phyloP scores from a whole-genome alignment of 2,888 invertebrate species.

The Flabesymbios commensalis region DNA sequence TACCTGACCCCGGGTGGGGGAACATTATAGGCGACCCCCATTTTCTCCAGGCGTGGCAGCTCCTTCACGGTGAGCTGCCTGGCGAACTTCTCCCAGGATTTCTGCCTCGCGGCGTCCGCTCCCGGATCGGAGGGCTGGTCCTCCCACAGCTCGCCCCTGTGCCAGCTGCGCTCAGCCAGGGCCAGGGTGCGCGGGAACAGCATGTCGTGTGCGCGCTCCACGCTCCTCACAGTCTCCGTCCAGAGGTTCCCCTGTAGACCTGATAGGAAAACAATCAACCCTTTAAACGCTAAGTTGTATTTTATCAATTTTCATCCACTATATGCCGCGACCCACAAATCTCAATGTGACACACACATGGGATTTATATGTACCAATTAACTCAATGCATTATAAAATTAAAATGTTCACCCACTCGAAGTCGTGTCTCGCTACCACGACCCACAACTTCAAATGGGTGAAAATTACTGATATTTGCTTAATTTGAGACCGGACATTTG shows the following conservation, averaged over 20 bases:
- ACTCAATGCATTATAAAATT: no score
- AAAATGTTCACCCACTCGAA: no score
- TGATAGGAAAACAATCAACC: not conserved
- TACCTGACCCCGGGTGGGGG: constrained; percentile 55
- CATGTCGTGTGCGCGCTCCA: constrained; percentile 27
- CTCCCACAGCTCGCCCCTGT: constrained; percentile 46
- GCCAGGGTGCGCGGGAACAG: constrained; percentile 36
- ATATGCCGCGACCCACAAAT: no score
- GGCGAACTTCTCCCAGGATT: constrained; percentile 49
- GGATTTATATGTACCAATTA: no score
- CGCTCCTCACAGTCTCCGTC: constrained; percentile 30
- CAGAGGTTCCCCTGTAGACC: constrained; percentile 34
- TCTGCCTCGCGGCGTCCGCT: constrained; percentile 23
- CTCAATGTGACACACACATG: no score
- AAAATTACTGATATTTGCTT: no score
- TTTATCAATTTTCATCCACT: not conserved
- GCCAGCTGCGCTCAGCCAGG: constrained; percentile 38
- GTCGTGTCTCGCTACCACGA: no score
- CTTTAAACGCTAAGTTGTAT: not conserved
- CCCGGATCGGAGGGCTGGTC: constrained; percentile 43
- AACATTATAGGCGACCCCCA: constrained; percentile 46
- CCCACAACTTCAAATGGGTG: no score
- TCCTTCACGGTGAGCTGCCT: constrained; percentile 48
- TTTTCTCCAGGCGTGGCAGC: constrained; percentile 44
- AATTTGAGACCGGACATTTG: no score